A percentile compares a stretch with the other conserved stretches of the same genome.
Conservation (phyloP, 37 sponge, comb jelly and placozoan genomes). For the Theonella swinhoei region DNA sequence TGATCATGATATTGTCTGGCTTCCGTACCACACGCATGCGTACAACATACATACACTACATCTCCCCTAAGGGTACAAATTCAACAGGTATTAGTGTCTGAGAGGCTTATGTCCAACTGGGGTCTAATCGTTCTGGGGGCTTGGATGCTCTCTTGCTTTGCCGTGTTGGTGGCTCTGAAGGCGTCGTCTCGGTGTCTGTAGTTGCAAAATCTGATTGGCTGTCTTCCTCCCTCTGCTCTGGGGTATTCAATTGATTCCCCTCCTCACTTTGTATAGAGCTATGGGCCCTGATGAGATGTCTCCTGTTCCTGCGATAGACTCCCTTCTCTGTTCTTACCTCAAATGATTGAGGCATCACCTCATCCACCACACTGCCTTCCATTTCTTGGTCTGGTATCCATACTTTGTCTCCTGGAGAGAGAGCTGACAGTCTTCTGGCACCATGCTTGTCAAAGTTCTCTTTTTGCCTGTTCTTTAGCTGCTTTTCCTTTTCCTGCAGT, state of each 20-base stretch:
- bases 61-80: too few relatives aligned
- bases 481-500: slow-evolving; percentile 1
- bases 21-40: too few relatives aligned
- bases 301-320: too few relatives aligned
- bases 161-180: not conserved
- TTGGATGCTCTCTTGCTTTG: not conserved
- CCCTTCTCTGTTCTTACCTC: too few relatives aligned
- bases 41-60: too few relatives aligned
- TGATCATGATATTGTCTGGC: too few relatives aligned
- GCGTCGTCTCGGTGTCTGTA: too few relatives aligned
- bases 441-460: slow-evolving; percentile 19
- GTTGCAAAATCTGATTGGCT: too few relatives aligned
- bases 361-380: slow-evolving; percentile 6
- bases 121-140: not conserved
- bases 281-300: not conserved
- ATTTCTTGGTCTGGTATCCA: slow-evolving; percentile 26
- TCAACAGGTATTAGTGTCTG: too few relatives aligned
- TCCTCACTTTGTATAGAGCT: not conserved
- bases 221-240: not conserved
- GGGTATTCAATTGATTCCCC: not conserved
- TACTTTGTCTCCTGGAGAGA: slow-evolving; percentile 4
- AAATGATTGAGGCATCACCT: slow-evolving; percentile 22
- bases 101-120: slow-evolving; percentile 5
- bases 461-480: slow-evolving; percentile 25
- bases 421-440: not conserved